Evolutionary conservation across 2,888 invertebrate genomes (phyloP), one percentile per base, ranked within the genome.

Genomic region (Drosophila nr. perissopoda): DNA sequence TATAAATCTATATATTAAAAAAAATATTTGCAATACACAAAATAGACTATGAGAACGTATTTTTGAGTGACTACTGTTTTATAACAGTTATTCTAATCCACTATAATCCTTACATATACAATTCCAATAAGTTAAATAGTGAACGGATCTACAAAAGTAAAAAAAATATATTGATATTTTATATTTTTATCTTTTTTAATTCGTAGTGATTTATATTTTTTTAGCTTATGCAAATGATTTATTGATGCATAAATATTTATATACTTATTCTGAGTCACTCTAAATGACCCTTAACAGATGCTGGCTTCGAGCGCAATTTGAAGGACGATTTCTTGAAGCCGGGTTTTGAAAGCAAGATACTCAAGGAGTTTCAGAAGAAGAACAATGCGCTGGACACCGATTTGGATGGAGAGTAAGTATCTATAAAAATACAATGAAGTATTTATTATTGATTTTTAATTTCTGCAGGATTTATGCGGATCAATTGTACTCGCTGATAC

Each of bases 271-370:
- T 21, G 13, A 21, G 27, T 6, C 16, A 18, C 21, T 10, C 6
- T n/a, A 11, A 40, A 40, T 25, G 1, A 0, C 29, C 2, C 11
- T 13, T 13, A 76, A 4, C 29, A 91, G 87, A 83, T 71, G 70
- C 78, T 27, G 83, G 87, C 18, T 70, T 92, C 76, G 90, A 93
- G 68, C 90, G 91, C 42, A 91, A 93, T 87, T 81, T 94, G 42
- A 92, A 94, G 59, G 94, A 94, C 51, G 93, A 94, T n/a, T 94
- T 94, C 80, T 82, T 95, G 52, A 95, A 95, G 87, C 94, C 94
- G 1, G 94, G 92, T 0, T 93, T 93, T 52, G 93, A 93, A 72
- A 90, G 90, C 54, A 83, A 87, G 63, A 81, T 92, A 31, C 63
- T 91, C 0, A 90, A 92, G 71, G 90, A 92, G 38, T 92, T 92